Evolutionary conservation across 2,888 invertebrate species (phyloP).

Genomic region (Chromoteleia sp.): DNA sequence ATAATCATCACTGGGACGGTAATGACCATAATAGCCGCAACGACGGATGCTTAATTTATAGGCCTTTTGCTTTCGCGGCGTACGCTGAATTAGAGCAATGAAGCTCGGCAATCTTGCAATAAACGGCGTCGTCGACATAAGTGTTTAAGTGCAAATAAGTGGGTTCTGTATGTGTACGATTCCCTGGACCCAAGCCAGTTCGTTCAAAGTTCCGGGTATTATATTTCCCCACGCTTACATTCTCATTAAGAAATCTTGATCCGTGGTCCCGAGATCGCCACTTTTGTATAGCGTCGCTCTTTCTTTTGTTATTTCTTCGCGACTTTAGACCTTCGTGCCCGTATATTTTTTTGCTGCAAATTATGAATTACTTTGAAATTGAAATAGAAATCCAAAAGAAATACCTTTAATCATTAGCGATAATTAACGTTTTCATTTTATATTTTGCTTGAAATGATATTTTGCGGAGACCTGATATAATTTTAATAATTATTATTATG

Average conservation of each 20-base stretch:
- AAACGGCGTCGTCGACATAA: constrained; percentile 59
- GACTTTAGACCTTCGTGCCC: constrained; percentile 12
- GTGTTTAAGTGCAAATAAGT: constrained; percentile 67
- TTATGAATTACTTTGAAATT: constrained; percentile 27
- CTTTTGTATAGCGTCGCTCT: constrained; percentile 11
- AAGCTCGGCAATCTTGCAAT: constrained; percentile 60
- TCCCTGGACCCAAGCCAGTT: constrained; percentile 63
- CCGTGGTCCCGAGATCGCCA: constrained; percentile 27
- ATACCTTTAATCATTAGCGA: constrained; percentile 21
- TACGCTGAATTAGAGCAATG: constrained; percentile 61
- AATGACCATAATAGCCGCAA: constrained; percentile 55
- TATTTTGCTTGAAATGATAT: neutral
- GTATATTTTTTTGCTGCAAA: constrained; percentile 18
- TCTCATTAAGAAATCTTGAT: constrained; percentile 66
- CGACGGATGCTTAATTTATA: constrained; percentile 56
- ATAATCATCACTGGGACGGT: constrained; percentile 50
- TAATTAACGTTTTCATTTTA: constrained; percentile 29
- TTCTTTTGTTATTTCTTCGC: constrained; percentile 13
- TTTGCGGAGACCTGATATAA: neutral
- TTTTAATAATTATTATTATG: neutral
- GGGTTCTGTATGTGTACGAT: constrained; percentile 50
- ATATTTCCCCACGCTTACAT: constrained; percentile 59
- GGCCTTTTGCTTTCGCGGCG: constrained; percentile 27
- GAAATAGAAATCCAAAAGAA: constrained; percentile 31
- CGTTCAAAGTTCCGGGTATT: constrained; percentile 57